phyloP scores from a whole-genome alignment of 2,888 invertebrate species.

The Teinopalpus imperialis region DNA sequence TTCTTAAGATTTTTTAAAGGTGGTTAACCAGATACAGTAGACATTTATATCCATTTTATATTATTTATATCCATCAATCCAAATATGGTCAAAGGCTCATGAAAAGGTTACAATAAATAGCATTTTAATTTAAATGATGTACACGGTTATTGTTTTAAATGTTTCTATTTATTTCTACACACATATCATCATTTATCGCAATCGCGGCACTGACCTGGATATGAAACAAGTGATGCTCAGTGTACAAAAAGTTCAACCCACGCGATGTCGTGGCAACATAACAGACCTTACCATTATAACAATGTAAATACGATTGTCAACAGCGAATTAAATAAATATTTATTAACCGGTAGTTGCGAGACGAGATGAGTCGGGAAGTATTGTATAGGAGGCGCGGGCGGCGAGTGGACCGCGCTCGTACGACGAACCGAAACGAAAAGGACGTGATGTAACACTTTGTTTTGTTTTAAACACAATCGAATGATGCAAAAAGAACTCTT shows the following conservation, averaged over 20 bases:
- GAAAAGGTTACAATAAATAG: too few relatives aligned
- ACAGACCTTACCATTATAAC: conserved; percentile 55
- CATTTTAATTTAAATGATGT: conserved; percentile 3
- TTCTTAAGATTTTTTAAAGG: too few relatives aligned
- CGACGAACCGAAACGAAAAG: conserved; percentile 49
- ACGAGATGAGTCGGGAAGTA: conserved; percentile 66
- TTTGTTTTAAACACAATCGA: conserved; percentile 27
- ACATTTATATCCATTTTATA: too few relatives aligned
- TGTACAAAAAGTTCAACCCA: conserved; percentile 59
- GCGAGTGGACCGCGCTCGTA: conserved; percentile 40
- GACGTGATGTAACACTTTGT: conserved; percentile 47
- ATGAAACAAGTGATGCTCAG: conserved; percentile 64
- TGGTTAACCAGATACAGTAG: too few relatives aligned
- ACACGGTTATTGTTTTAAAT: conserved; percentile 19
- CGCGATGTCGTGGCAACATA: conserved; percentile 61
- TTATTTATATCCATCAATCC: too few relatives aligned
- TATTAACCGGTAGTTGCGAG: conserved; percentile 56
- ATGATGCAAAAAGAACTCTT: conserved; percentile 10
- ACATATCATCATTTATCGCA: conserved; percentile 33
- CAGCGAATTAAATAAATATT: conserved; percentile 78
- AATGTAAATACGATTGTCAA: conserved; percentile 80
- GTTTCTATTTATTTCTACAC: conserved; percentile 24
- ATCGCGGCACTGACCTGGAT: conserved; percentile 59
- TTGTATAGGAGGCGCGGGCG: conserved; percentile 60
- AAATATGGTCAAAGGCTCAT: too few relatives aligned